These are phyloP conservation scores for Girardinichthys multiradiatus DNA, from an alignment of 2,113 vertebrate genomes.

Conservation along the genomic window DNA sequence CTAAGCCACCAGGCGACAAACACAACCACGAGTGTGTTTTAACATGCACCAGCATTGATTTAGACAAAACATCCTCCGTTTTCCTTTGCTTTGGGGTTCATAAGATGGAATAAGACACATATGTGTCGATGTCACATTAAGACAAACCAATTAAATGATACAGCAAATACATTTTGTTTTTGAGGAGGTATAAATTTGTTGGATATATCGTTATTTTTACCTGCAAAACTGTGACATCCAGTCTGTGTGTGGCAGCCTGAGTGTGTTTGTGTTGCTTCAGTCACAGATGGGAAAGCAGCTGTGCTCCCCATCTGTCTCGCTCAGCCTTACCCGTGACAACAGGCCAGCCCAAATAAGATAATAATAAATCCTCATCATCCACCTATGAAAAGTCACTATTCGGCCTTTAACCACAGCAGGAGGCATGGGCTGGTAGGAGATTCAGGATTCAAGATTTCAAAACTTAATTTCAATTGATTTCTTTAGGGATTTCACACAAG, in stretches of 20 bases:
- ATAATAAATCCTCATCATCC: conserved; percentile 22
- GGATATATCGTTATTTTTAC: neutral
- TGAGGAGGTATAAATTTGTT: neutral
- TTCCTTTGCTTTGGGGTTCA: too few relatives aligned
- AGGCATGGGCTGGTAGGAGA: neutral
- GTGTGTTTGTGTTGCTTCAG: conserved; percentile 29
- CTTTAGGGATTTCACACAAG: neutral
- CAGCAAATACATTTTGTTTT: too few relatives aligned
- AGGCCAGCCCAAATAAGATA: conserved; percentile 30
- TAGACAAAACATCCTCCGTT: neutral
- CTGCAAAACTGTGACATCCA: neutral
- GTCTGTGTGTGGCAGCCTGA: conserved; percentile 2
- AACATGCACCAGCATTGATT: neutral
- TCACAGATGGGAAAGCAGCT: conserved; percentile 61
- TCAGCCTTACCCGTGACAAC: neutral
- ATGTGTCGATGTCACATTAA: too few relatives aligned
- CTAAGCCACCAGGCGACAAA: conserved; percentile 29
- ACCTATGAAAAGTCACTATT: conserved; percentile 2
- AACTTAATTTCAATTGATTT: neutral
- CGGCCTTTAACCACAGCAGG: neutral
- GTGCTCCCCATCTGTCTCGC: conserved; percentile 54
- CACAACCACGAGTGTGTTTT: neutral
- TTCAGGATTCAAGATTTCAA: neutral
- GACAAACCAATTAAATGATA: too few relatives aligned
- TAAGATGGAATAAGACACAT: too few relatives aligned